Percentiles rank a stretch among this genome's conserved stretches.
Evolutionary conservation across 2,113 vertebrate species (phyloP).

Genomic region (Pterocles gutturalis): DNA sequence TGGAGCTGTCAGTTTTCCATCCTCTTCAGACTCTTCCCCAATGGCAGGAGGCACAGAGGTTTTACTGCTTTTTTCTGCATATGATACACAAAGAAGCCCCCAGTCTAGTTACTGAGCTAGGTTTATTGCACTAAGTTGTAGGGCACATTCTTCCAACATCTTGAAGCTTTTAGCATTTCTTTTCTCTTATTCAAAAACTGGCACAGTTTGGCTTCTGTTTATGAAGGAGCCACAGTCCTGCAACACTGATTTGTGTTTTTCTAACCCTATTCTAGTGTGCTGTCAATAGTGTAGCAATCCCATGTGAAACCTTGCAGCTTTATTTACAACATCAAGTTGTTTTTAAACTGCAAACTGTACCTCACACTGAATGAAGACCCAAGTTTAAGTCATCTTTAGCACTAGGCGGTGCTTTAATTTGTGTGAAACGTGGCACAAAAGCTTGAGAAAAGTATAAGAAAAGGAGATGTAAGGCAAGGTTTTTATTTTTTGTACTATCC

Average conservation of each 20-base stretch:
- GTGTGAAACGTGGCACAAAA: neutral
- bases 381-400: neutral
- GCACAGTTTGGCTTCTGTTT: conserved; percentile 62
- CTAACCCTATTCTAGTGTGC: conserved; percentile 48
- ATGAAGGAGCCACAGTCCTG: conserved; percentile 62
- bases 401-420: neutral
- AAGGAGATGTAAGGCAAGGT: neutral
- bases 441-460: neutral
- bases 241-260: conserved; percentile 40
- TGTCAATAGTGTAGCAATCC: conserved; percentile 51
- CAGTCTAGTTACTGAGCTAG: conserved; percentile 54
- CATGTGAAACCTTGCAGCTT: conserved; percentile 50
- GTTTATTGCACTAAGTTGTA: conserved; percentile 64
- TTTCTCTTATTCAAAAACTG: conserved; percentile 57
- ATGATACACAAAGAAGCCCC: conserved; percentile 57
- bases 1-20: conserved; percentile 3
- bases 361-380: neutral
- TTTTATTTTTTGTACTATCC: neutral
- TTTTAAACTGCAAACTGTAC: neutral
- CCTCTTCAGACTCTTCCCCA: neutral
- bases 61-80: conserved; percentile 60
- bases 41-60: conserved; percentile 33
- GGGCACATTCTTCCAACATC: conserved; percentile 70
- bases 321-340: conserved; percentile 44
- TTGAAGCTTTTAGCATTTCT: conserved; percentile 73